Conservation (phyloP, 2,113 vertebrate genomes). For the Sardina pilchardus region DNA sequence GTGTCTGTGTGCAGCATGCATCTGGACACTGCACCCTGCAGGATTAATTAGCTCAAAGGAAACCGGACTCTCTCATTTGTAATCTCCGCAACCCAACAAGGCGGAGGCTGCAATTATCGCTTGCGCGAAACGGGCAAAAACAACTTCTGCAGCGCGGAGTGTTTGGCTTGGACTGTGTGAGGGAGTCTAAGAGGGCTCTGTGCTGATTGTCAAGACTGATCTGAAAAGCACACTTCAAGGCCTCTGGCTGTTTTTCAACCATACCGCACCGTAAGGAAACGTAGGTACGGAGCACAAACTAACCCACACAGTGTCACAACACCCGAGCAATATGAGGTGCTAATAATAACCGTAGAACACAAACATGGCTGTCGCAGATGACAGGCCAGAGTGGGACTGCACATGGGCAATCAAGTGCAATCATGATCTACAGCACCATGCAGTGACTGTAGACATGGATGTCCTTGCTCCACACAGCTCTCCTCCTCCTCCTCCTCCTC, state of each 20-base stretch:
- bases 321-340: not conserved
- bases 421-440: not conserved
- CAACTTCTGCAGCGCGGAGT: not conserved
- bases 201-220: not conserved
- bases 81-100: constrained; percentile 23
- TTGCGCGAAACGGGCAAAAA: not conserved
- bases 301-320: not conserved
- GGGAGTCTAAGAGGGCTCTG: not conserved
- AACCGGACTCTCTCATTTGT: constrained; percentile 22
- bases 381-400: not conserved
- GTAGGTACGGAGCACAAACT: not conserved
- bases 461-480: not conserved
- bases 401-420: constrained; percentile 1
- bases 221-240: not conserved
- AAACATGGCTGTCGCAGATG: not conserved
- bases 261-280: too few relatives aligned
- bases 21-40: constrained; percentile 26
- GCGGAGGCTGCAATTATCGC: not conserved
- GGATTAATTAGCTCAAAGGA: constrained; percentile 44
- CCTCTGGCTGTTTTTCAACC: too few relatives aligned
- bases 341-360: not conserved
- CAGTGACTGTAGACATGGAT: not conserved
- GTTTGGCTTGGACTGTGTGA: not conserved
- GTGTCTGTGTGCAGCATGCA: not conserved
- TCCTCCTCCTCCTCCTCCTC: not conserved